phyloP scores from a whole-genome alignment of 2,797 vertebrate genomes.

The Phoebastria nigripes region DNA sequence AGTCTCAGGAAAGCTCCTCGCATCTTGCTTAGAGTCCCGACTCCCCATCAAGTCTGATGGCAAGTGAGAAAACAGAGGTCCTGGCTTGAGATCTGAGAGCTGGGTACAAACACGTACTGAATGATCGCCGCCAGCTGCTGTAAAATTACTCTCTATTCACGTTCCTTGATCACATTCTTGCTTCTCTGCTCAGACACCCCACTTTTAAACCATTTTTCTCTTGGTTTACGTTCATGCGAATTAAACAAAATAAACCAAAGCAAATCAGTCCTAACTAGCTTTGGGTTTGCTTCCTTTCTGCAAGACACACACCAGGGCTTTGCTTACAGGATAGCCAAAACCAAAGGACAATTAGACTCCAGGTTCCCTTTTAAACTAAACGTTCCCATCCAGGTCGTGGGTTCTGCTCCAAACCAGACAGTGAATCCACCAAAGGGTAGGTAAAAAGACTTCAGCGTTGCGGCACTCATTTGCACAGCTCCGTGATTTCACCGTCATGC shows the following conservation, averaged over 20 bases:
- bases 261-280: background rate
- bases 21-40: background rate
- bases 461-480: background rate
- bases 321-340: conserved; percentile 3
- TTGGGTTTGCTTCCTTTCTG: background rate
- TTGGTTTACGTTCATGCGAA: background rate
- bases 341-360: conserved; percentile 21
- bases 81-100: background rate
- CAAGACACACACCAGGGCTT: background rate
- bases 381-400: background rate
- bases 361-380: conserved; percentile 15
- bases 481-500: background rate
- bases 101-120: background rate
- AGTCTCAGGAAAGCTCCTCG: background rate
- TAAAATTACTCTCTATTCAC: background rate
- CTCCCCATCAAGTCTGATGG: background rate
- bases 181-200: background rate
- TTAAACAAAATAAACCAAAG: conserved; percentile 10
- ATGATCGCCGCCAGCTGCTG: background rate
- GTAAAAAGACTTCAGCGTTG: background rate
- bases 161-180: background rate
- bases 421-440: background rate
- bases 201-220: background rate
- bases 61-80: background rate
- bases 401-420: conserved; percentile 35